Evolutionary conservation across 2,888 invertebrate species (phyloP).

Genomic region (Mimas tiliae): DNA sequence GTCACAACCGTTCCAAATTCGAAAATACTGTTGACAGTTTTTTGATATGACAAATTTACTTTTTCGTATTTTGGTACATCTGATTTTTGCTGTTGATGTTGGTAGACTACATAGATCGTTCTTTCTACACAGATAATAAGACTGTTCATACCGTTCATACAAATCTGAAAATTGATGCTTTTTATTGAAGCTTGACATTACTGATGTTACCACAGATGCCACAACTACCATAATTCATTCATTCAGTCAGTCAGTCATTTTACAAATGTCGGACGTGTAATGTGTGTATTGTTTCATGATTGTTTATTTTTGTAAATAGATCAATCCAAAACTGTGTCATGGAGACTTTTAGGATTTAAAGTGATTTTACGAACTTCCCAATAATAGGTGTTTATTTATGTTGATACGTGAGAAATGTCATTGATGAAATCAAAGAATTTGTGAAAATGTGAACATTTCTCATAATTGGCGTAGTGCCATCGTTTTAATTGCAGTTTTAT

Average conservation of each 20-base stretch:
- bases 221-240: no score
- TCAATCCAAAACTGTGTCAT: constrained; percentile 43
- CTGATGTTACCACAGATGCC: no score
- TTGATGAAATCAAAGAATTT: constrained; percentile 64
- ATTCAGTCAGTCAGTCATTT: constrained; percentile 53
- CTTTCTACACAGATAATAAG: neutral
- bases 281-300: constrained; percentile 60
- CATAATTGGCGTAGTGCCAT: constrained; percentile 81
- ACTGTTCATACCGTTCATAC: no score
- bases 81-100: no score
- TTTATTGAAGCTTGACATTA: neutral
- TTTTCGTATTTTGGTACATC: constrained; percentile 1
- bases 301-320: constrained; percentile 71
- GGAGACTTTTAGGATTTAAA: constrained; percentile 48
- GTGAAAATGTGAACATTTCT: constrained; percentile 79
- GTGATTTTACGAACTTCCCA: neutral
- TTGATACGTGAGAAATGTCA: constrained; percentile 44
- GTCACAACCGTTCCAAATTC: constrained; percentile 50
- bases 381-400: constrained; percentile 33
- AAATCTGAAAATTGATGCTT: no score
- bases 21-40: constrained; percentile 32
- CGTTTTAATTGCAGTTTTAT: constrained; percentile 67
- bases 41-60: neutral
- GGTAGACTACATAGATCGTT: neutral
- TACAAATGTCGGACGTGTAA: constrained; percentile 68